Conservation (phyloP, 2,888 invertebrate species). For the Neocrepidodera transversa region DNA sequence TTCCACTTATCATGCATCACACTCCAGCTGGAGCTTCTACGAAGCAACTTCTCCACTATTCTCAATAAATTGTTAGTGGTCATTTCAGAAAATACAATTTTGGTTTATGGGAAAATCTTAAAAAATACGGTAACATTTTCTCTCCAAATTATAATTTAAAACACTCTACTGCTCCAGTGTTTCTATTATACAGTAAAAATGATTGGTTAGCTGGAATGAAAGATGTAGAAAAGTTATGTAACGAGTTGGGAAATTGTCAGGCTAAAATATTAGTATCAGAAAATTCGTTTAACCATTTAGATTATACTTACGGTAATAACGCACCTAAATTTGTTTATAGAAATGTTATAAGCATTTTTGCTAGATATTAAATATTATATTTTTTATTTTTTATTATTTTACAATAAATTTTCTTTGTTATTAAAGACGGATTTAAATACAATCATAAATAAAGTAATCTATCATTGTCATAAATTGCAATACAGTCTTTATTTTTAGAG, state of each 20-base stretch:
- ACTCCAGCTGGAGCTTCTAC: constrained; percentile 62
- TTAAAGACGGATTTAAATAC: too few species aligned
- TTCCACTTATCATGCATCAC: constrained; percentile 45
- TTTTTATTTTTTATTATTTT: too few species aligned
- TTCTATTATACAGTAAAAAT: constrained; percentile 60
- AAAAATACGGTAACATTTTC: constrained; percentile 49
- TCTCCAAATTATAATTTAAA: constrained; percentile 60
- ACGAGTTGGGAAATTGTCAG: constrained; percentile 48
- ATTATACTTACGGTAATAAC: constrained; percentile 18
- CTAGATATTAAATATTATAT: constrained; percentile 1
- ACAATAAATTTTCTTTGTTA: neutral
- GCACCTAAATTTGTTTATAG: constrained; percentile 13
- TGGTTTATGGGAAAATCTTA: constrained; percentile 44
- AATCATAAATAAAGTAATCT: too few species aligned
- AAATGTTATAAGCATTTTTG: constrained; percentile 9
- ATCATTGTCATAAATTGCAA: too few species aligned
- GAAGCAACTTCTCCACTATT: constrained; percentile 75
- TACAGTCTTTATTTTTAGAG: too few species aligned
- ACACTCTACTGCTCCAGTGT: constrained; percentile 58
- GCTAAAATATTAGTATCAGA: constrained; percentile 50
- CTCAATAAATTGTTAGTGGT: constrained; percentile 66
- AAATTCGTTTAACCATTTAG: constrained; percentile 52
- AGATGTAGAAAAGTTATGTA: constrained; percentile 48
- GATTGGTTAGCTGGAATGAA: constrained; percentile 62
- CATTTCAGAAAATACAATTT: constrained; percentile 66